These are phyloP conservation scores for Bradypodion ventrale DNA, from an alignment of 2,797 vertebrate species.

Conservation along the genomic window DNA sequence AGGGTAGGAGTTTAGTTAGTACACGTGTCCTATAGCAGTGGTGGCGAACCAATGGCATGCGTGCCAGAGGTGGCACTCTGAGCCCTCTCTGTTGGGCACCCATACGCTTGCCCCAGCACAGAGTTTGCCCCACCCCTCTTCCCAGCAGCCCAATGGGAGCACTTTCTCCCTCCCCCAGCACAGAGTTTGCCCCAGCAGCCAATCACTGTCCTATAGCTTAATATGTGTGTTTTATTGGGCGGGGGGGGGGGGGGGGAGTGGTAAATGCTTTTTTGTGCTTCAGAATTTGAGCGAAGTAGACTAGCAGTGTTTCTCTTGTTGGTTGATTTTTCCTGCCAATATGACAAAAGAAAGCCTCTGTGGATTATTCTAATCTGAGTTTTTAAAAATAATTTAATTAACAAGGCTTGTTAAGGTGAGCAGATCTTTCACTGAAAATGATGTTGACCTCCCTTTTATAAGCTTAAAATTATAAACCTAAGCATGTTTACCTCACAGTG, in stretches of 20 bases:
- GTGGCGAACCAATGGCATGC: too few relatives aligned
- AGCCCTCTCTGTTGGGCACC: too few relatives aligned
- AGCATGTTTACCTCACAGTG: neutral
- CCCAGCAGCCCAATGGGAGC: too few relatives aligned
- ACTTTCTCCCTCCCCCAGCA: too few relatives aligned
- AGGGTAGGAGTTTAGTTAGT: neutral
- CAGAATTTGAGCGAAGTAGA: accelerated
- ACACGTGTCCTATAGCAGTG: too few relatives aligned
- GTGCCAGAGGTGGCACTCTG: too few relatives aligned
- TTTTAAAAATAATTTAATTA: neutral
- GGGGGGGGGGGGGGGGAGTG: neutral
- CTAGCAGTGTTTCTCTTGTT: neutral
- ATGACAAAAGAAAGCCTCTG: neutral
- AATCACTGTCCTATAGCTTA: neutral
- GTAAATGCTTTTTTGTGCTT: neutral
- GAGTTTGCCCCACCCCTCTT: too few relatives aligned
- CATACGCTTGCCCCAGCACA: too few relatives aligned
- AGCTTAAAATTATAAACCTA: too few relatives aligned
- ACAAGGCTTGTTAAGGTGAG: neutral
- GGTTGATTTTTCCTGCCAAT: neutral
- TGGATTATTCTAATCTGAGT: accelerated
- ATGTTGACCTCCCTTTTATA: neutral
- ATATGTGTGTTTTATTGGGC: neutral
- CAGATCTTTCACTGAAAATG: neutral
- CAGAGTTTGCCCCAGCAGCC: too few relatives aligned